Evolutionary conservation across 2,888 invertebrate genomes (phyloP).

Genomic region (Sthenelais limicola): DNA sequence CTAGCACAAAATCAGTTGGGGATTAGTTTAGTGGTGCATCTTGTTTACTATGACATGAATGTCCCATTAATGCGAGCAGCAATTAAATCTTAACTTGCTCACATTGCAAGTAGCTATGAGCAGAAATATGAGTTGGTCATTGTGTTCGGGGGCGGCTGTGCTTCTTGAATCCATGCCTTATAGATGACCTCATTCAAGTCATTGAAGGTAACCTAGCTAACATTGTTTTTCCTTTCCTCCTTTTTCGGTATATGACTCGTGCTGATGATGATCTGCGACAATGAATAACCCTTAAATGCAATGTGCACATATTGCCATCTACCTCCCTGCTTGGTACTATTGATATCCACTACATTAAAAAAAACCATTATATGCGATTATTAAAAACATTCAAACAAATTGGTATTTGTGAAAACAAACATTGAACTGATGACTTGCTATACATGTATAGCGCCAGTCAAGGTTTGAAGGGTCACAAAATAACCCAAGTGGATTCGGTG

Average conservation of each 20-base stretch:
- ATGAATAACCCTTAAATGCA: constrained; percentile 21
- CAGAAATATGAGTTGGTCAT: constrained; percentile 1
- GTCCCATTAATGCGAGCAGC: too few species aligned
- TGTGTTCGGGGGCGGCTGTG: constrained; percentile 18
- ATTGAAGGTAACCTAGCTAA: constrained; percentile 36
- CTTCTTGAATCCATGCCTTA: neutral
- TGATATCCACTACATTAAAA: too few species aligned
- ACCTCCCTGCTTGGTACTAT: too few species aligned
- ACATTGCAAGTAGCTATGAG: too few species aligned
- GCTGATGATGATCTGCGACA: constrained; percentile 24
- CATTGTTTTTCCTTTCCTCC: constrained; percentile 38
- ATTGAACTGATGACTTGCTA: constrained; percentile 11
- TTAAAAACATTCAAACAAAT: constrained; percentile 1
- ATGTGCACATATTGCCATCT: neutral
- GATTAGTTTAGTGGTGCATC: too few species aligned
- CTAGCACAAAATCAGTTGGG: too few species aligned
- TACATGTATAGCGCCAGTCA: constrained; percentile 35
- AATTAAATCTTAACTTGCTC: too few species aligned
- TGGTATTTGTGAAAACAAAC: too few species aligned
- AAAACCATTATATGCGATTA: neutral
- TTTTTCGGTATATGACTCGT: constrained; percentile 29
- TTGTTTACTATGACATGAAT: too few species aligned
- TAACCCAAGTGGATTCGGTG: constrained; percentile 38
- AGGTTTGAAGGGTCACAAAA: constrained; percentile 37
- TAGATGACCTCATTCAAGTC: constrained; percentile 20